Evolutionary conservation across 2,113 vertebrate genomes (phyloP), one percentile per base, ranked within the genome.

Genomic region (Mormyrus lacerda): DNA sequence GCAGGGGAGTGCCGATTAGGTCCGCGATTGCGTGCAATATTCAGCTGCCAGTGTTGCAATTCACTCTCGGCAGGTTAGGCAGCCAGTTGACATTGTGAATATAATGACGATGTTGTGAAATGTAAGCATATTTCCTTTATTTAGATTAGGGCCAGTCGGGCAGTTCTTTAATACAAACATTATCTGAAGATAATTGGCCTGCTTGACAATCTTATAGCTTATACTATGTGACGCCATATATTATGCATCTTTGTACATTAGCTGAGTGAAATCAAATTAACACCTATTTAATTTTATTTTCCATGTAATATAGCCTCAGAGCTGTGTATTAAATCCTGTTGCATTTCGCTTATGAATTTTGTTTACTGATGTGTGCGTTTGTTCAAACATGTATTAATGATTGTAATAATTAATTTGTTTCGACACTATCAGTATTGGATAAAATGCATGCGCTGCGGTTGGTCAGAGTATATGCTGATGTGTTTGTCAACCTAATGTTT

Each of bases 21-120:
- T 65, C 9, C 61, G n/a, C 61, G 61, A 65, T 65, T 76, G 27
- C 11, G 31, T 39, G 31, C 69, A 7, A 76, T 7, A 76, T 31
- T 35, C 69, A 17, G 69, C 69, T 76, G 69, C 31, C 15, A 31
- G 73, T 79, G 73, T 79, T 39, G 73, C 73, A 79, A 79, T 79
- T 79, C 73, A 8, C 31, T 79, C 35, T 42, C 31, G 31, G 31
- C 73, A 79, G 73, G 73, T 42, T 79, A 17, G 73, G 73, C 73
- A 79, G 73, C 73, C 35, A 42, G 73, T 42, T 79, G 73, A 79
- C 73, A 79, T 79, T 79, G 73, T 79, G 73, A 79, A 79, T 79
- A 27, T 42, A 79, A 79, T 42, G 73, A 35, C 73, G 31, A 15
- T 42, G 31, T 39, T 79, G 73, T 79, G 73, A 79, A 42, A 79